A percentile compares a stretch with the other conserved stretches of the same genome.
Conservation (phyloP, 2,888 invertebrate species). For the Pollenia angustigena region DNA sequence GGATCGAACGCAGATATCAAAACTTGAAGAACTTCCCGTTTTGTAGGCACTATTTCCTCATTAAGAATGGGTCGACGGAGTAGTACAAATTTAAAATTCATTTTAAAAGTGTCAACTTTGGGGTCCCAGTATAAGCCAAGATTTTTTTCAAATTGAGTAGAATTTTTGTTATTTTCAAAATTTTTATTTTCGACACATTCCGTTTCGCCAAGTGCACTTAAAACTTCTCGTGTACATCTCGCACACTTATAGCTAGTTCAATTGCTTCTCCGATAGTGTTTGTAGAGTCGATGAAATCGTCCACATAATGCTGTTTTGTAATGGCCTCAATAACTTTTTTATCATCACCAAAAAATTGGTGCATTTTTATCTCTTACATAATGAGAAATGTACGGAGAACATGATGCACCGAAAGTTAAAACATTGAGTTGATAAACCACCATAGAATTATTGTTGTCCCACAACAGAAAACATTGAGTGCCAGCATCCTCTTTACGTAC, state of each 20-base stretch:
- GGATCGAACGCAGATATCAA: too few relatives aligned
- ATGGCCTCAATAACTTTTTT: conserved; percentile 2
- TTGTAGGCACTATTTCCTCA: conserved; percentile 39
- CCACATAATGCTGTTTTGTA: conserved; percentile 32
- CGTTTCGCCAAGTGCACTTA: conserved; percentile 41
- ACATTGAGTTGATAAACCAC: conserved; percentile 37
- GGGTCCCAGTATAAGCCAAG: conserved; percentile 34
- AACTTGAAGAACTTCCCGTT: conserved; percentile 4
- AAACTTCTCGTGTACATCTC: conserved; percentile 18
- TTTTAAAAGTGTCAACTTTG: conserved; percentile 25
- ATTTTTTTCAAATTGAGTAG: conserved; percentile 12
- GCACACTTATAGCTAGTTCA: conserved; percentile 14
- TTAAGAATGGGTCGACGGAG: neutral
- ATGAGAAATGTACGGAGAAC: conserved; percentile 2
- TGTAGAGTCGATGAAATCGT: conserved; percentile 15
- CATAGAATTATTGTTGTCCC: neutral
- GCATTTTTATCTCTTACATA: conserved; percentile 51
- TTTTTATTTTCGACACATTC: neutral
- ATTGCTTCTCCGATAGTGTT: conserved; percentile 6
- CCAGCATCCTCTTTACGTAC: conserved; percentile 41
- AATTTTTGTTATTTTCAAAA: neutral
- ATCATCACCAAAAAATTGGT: neutral
- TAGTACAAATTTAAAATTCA: conserved; percentile 35
- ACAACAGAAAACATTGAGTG: conserved; percentile 64
- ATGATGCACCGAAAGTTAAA: conserved; percentile 34